Percentiles rank a stretch among this genome's conserved stretches.
phyloP scores from a whole-genome alignment of 2,113 vertebrate species.

The Neolamprologus modestus region DNA sequence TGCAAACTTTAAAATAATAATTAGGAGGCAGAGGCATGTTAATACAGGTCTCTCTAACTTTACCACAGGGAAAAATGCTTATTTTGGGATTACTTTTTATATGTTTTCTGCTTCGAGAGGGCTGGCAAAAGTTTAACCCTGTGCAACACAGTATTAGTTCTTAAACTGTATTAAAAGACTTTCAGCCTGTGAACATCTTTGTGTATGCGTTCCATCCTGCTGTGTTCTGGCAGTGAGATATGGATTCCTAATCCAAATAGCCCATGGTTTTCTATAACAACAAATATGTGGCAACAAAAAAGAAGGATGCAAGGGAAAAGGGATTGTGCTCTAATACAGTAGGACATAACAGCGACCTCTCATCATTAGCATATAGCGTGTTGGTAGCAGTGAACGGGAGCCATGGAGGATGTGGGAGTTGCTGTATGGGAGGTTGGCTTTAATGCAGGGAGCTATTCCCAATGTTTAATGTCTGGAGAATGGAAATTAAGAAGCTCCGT shows the following conservation, averaged over 20 bases:
- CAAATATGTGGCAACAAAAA: constrained; percentile 50
- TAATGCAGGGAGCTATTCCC: constrained; percentile 53
- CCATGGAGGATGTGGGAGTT: constrained; percentile 43
- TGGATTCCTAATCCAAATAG: constrained; percentile 24
- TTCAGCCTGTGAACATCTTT: not conserved
- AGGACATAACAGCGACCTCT: constrained; percentile 30
- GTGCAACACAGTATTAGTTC: constrained; percentile 9
- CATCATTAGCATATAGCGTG: constrained; percentile 50
- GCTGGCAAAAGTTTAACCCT: constrained; percentile 9
- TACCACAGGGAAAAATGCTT: not conserved
- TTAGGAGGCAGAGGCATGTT: constrained; percentile 23
- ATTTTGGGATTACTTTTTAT: not conserved
- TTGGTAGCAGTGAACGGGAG: constrained; percentile 15
- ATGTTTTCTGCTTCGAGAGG: not conserved
- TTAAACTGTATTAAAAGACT: not conserved
- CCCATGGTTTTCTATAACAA: constrained; percentile 28
- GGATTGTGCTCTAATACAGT: not conserved
- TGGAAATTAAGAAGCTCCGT: constrained; percentile 67
- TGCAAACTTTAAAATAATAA: constrained; percentile 44
- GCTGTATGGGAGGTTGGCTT: constrained; percentile 42
- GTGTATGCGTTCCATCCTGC: not conserved
- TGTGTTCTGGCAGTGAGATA: constrained; percentile 25
- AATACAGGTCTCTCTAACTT: constrained; percentile 5
- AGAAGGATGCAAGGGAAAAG: constrained; percentile 42
- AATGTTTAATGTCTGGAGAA: constrained; percentile 72